Evolutionary conservation across 2,113 vertebrate species (phyloP), one percentile per base, ranked within the genome.

Genomic region (Erythrocebus patas): DNA sequence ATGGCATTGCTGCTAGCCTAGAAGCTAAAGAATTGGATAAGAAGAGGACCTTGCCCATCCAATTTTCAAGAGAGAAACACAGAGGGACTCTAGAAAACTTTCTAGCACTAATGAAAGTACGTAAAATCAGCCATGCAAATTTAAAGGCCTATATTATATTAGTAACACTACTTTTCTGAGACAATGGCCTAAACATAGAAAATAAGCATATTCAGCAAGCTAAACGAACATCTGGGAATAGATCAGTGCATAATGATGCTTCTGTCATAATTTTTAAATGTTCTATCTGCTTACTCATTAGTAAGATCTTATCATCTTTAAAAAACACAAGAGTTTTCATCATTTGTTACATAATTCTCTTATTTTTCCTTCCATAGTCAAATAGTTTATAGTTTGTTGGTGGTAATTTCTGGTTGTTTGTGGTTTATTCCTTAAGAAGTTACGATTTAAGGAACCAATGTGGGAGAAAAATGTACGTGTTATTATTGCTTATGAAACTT

Each of bases 31-130:
- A 32, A 81, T 16, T 52, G 27, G 8, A 30, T 73, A 48, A 82
- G 6, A 6, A 57, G 11, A 72, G 50, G 3, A 11, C 5, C 1
- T 8, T 35, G 5, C 1, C 61, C 8, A 5, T 1, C 3, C 9
- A 30, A 3, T 27, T 89, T 75, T 95, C 50, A 43, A 50, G 48
- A 84, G 3, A 0, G 9, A 50, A 45, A 76, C 86, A 8, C 25
- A 66, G 27, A 13, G 20, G 20, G 3, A 72, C 11, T 55, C 20
- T 48, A 87, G 17, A 64, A 95, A 72, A 57, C 17, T 3, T 59
- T 59, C 66, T 2, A 84, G 75, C 52, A 73, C 4, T 25, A 79
- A 72, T 55, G 45, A 40, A 92, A 18, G 43, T 17, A 38, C 16
- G 20, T 64, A 78, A 93, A 89, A 38, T 73, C 23, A 64, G 23